phyloP scores from a whole-genome alignment of 1,140 invertebrate species.

The Sipha flava region DNA sequence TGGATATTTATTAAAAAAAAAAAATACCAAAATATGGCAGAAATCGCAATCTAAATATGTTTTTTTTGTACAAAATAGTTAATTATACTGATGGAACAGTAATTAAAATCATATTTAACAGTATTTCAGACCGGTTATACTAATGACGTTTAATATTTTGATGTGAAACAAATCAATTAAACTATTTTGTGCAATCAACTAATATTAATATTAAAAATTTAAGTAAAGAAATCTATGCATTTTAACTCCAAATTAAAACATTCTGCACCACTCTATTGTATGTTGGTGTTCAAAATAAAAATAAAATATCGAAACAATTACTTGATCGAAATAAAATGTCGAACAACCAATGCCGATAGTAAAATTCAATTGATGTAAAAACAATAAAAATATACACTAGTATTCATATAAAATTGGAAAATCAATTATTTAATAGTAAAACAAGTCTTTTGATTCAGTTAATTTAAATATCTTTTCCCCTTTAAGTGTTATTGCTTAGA shows the following conservation, averaged over 20 bases:
- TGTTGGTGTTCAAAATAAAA: not conserved
- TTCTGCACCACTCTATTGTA: not conserved
- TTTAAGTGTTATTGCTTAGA: constrained; percentile 13
- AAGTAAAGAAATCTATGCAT: too few relatives aligned
- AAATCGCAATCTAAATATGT: not conserved
- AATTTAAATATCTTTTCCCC: not conserved
- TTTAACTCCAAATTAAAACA: not conserved
- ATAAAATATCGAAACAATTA: not conserved
- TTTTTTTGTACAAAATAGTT: not conserved
- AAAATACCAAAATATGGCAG: not conserved
- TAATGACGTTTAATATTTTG: too few relatives aligned
- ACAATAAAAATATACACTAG: not conserved
- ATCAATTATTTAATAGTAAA: not conserved
- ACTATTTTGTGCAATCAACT: not conserved
- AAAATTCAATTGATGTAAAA: not conserved
- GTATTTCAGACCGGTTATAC: too few relatives aligned
- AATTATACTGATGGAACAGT: not conserved
- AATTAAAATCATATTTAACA: too few relatives aligned
- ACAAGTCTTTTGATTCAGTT: constrained; percentile 18
- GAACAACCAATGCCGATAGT: not conserved
- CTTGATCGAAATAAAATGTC: not conserved
- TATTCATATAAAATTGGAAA: constrained; percentile 1
- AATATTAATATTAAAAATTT: not conserved
- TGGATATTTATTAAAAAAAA: not conserved
- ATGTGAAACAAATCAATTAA: too few relatives aligned